A percentile compares a stretch with the other conserved stretches of the same genome.
Evolutionary conservation across 2,113 vertebrate genomes (phyloP).

Genomic region (Variabilichromis moorii): DNA sequence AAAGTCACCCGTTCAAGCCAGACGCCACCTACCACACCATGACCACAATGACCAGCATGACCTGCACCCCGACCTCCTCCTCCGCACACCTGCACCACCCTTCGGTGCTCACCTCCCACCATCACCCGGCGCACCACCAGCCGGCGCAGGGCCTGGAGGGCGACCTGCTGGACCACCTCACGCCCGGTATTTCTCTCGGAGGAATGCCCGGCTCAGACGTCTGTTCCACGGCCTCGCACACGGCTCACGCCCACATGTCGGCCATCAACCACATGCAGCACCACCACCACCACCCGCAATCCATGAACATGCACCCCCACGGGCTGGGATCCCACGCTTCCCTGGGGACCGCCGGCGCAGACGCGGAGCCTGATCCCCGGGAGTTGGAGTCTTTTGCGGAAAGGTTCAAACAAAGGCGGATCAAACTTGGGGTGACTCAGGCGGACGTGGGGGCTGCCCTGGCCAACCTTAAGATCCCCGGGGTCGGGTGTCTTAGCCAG

Average conservation of each 20-base stretch:
- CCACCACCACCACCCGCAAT: conserved; percentile 72
- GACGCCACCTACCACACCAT: conserved; percentile 95
- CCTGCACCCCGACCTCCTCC: conserved; percentile 83
- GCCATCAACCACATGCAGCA: conserved; percentile 84
- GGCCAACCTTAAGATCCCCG: conserved; percentile 91
- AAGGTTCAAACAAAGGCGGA: conserved; percentile 88
- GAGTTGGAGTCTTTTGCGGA: conserved; percentile 91
- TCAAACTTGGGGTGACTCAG: conserved; percentile 90
- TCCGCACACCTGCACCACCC: conserved; percentile 86
- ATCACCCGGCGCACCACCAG: conserved; percentile 75
- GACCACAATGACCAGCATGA: conserved; percentile 91
- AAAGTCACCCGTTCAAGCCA: conserved; percentile 89
- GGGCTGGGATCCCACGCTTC: conserved; percentile 72
- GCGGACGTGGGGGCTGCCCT: conserved; percentile 87
- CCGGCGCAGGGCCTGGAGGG: conserved; percentile 80
- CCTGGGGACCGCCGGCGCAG: conserved; percentile 64
- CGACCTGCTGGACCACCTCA: conserved; percentile 87
- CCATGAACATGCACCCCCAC: conserved; percentile 84
- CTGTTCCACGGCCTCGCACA: conserved; percentile 80
- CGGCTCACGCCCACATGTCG: conserved; percentile 80
- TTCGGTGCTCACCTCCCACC: conserved; percentile 82
- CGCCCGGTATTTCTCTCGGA: conserved; percentile 78
- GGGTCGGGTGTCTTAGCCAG: conserved; percentile 89
- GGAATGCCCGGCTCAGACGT: conserved; percentile 82
- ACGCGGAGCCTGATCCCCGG: conserved; percentile 84